Evolutionary conservation across 2,113 vertebrate species (phyloP), one percentile per base, ranked within the genome.

Genomic region (Balaeniceps rex): DNA sequence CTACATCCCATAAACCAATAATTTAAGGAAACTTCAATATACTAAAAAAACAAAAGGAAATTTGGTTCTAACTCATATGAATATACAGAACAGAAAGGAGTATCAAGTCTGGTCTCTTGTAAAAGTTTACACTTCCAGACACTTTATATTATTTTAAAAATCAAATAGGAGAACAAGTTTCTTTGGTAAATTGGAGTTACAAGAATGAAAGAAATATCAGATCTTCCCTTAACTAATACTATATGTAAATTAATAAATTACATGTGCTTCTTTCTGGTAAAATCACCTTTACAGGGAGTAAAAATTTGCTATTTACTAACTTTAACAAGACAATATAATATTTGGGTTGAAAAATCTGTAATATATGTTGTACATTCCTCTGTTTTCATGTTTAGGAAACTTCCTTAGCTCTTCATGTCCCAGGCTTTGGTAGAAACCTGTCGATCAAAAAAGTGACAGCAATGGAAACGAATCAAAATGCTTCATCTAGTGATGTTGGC

Each of bases 391-490:
- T 29, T 49, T 28, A 38, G 46, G 19, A 82, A 79, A 44, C 22
- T 72, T 75, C 38, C 47, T 55, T 12, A 28, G 61, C 57, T 85
- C 15, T 66, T 75, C 58, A 22, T 7, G n/a, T 65, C 46, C 58
- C 64, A 22, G 14, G 47, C 11, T 61, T 85, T 51, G 46, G 78
- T 16, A 58, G 72, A 58, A 96, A 61, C 44, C 81, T 95, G 51
- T 93, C 95, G 88, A 55, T 71, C 94, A 90, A 81, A 87, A 36
- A 28, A 72, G 68, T 10, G 25, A 25, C 34, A 49, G n/a, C 25
- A 44, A 54, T n/a, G 38, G 88, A 96, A 97, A 96, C 74, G 92
- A 94, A 97, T 96, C 75, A 94, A 78, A 94, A 72, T 51, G 68
- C 75, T 94, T 89, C 81, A 93, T 61, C 85, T 36, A 34, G 34